phyloP scores from a whole-genome alignment of 2,888 invertebrate species.

The Trachelus iudaicus region DNA sequence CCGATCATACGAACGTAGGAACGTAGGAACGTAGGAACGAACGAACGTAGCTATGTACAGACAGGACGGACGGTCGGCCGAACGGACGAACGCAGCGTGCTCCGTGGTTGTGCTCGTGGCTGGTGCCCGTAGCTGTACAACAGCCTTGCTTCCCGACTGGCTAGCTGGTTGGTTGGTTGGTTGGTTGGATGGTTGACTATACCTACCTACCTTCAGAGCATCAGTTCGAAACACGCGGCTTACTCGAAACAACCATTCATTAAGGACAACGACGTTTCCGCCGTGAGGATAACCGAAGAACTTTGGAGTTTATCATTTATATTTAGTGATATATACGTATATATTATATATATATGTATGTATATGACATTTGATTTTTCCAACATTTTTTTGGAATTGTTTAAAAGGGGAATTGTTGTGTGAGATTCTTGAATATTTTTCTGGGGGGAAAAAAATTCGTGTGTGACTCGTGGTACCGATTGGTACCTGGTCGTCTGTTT shows the following conservation, averaged over 20 bases:
- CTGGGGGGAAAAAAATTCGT: not conserved
- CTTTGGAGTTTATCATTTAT: not conserved
- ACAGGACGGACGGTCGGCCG: slow-evolving; percentile 3
- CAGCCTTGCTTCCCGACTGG: slow-evolving; percentile 37
- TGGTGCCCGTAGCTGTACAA: slow-evolving; percentile 41
- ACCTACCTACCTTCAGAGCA: slow-evolving; percentile 55
- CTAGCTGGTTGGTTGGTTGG: slow-evolving; percentile 25
- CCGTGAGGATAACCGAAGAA: slow-evolving; percentile 11
- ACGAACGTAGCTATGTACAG: slow-evolving; percentile 13
- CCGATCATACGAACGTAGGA: slow-evolving; percentile 13
- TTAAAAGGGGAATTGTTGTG: not conserved
- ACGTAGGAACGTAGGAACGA: slow-evolving; percentile 23
- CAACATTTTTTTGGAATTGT: not conserved
- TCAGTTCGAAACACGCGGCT: slow-evolving; percentile 65
- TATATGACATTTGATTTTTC: not conserved
- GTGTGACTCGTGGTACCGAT: not conserved
- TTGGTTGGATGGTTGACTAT: slow-evolving; percentile 40
- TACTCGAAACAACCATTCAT: slow-evolving; percentile 60
- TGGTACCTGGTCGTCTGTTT: not conserved
- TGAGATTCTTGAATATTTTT: not conserved
- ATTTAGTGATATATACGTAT: not conserved
- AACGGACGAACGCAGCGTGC: slow-evolving; percentile 20
- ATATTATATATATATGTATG: not conserved
- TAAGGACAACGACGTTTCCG: slow-evolving; percentile 45
- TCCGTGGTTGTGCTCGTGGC: slow-evolving; percentile 12